These are phyloP conservation scores for Latrodectus geometricus DNA, from an alignment of 1,140 invertebrate genomes.

Conservation along the genomic window DNA sequence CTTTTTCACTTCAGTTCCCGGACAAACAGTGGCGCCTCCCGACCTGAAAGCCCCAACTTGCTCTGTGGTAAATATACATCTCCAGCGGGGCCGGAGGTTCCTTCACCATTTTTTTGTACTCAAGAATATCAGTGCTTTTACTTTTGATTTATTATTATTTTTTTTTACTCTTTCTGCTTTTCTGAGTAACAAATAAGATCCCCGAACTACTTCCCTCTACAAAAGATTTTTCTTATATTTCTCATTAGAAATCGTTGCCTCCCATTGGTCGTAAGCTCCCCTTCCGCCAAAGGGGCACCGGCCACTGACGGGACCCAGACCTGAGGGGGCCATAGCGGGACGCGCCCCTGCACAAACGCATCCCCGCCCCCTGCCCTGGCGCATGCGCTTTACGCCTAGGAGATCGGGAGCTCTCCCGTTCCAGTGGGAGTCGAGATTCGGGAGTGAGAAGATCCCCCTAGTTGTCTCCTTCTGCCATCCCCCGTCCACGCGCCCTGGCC, in stretches of 20 bases:
- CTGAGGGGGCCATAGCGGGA: slow-evolving; percentile 12
- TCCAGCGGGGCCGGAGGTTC: neutral
- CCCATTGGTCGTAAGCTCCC: slow-evolving; percentile 15
- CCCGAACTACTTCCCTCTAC: neutral
- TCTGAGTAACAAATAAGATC: slow-evolving; percentile 14
- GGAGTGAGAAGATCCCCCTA: slow-evolving; percentile 35
- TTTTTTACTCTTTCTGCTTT: neutral
- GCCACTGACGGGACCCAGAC: slow-evolving; percentile 14
- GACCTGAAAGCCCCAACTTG: neutral
- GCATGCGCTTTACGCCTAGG: slow-evolving; percentile 38
- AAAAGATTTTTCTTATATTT: slow-evolving; percentile 10
- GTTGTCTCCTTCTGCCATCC: slow-evolving; percentile 1
- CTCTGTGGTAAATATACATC: neutral
- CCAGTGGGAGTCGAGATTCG: slow-evolving; percentile 33
- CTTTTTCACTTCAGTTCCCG: neutral
- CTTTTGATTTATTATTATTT: neutral
- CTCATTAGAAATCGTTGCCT: slow-evolving; percentile 23
- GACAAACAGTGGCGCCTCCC: neutral
- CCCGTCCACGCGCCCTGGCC: slow-evolving; percentile 6
- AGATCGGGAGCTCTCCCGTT: slow-evolving; percentile 18
- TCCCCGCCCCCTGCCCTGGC: slow-evolving; percentile 17
- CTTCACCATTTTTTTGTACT: neutral
- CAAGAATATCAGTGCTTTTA: slow-evolving; percentile 3
- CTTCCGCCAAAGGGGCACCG: slow-evolving; percentile 1
- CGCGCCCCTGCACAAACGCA: slow-evolving; percentile 20